Percentiles rank a stretch among this genome's conserved stretches.
phyloP scores from a whole-genome alignment of 2,113 vertebrate genomes.

The Neofelis nebulosa region DNA sequence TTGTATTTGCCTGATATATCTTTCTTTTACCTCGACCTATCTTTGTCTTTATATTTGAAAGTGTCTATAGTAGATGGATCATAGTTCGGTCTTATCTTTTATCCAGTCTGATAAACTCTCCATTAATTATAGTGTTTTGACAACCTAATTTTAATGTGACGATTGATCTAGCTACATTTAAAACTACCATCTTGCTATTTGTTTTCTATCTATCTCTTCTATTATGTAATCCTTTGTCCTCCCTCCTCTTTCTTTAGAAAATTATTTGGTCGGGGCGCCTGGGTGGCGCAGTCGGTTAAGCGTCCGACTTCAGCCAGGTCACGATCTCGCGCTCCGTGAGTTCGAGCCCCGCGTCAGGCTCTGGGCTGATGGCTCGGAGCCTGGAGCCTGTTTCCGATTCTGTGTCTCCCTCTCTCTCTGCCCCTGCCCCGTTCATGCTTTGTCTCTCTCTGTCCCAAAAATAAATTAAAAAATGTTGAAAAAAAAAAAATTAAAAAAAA shows the following conservation, averaged over 20 bases:
- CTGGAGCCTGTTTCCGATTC: too few species aligned
- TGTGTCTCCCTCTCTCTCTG: too few species aligned
- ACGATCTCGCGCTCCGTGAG: too few species aligned
- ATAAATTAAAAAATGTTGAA: too few species aligned
- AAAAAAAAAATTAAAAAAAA: too few species aligned
- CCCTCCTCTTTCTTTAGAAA: neutral
- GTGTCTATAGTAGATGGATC: neutral
- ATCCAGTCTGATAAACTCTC: neutral
- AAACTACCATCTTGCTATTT: neutral
- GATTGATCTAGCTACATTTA: neutral
- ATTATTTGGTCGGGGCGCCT: neutral
- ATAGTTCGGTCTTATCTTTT: neutral
- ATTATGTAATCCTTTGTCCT: neutral
- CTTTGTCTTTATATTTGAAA: neutral
- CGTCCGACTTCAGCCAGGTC: too few species aligned
- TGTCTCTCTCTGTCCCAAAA: too few species aligned
- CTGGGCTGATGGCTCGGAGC: too few species aligned
- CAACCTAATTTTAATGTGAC: neutral
- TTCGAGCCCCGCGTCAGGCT: too few species aligned
- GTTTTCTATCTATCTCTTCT: neutral
- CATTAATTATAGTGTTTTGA: neutral
- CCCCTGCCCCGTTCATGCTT: too few species aligned
- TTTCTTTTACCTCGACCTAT: neutral
- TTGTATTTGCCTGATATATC: neutral
- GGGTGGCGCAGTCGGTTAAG: too few species aligned